Conservation (phyloP, 1,140 invertebrate genomes). For the Tetragnatha versicolor region DNA sequence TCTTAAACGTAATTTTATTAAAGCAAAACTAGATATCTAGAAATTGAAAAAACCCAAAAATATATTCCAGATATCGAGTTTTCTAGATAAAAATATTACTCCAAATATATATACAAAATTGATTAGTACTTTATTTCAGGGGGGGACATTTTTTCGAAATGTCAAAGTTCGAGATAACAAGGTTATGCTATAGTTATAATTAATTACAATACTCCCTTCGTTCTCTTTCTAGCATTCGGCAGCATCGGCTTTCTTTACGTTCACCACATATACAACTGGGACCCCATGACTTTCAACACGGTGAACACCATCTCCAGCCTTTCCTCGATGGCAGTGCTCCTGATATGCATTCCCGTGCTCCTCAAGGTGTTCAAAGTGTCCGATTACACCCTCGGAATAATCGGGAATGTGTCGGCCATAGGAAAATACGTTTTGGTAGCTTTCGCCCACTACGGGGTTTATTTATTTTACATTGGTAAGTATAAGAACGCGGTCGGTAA, state of each 20-base stretch:
- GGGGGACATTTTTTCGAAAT: no score
- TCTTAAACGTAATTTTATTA: no score
- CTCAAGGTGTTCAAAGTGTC: slow-evolving; percentile 1
- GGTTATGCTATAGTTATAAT: no score
- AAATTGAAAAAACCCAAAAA: no score
- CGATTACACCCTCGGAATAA: not conserved
- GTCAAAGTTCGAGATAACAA: no score
- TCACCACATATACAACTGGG: slow-evolving; percentile 40
- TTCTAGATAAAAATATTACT: no score
- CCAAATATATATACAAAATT: no score
- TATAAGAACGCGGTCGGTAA: not conserved
- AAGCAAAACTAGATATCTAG: no score
- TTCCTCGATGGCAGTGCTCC: not conserved
- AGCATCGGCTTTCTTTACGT: slow-evolving; percentile 12
- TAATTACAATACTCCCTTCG: no score
- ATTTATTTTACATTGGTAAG: slow-evolving; percentile 38
- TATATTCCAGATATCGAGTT: no score
- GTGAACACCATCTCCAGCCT: slow-evolving; percentile 6
- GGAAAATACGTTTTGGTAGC: not conserved
- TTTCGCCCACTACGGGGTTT: not conserved
- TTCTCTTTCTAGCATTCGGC: slow-evolving; percentile 23
- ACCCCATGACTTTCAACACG: not conserved
- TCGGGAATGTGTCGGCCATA: slow-evolving; percentile 1
- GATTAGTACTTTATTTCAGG: no score
- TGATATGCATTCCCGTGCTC: not conserved